Conservation (phyloP, 2,888 invertebrate species). For the Pterostichus madidus region DNA sequence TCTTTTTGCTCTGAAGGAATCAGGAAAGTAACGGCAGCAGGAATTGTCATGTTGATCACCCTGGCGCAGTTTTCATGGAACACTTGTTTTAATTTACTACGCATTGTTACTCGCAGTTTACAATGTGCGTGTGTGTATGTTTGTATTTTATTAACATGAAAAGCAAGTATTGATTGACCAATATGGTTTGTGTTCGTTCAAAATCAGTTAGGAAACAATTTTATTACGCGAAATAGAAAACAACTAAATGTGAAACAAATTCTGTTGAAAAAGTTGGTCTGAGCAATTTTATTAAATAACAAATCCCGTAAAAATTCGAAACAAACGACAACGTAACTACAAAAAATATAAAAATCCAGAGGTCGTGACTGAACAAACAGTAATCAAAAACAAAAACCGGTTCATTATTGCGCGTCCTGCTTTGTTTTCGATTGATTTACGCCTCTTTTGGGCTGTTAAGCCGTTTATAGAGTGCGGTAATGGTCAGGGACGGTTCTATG, state of each 20-base stretch:
- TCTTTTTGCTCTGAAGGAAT: no score
- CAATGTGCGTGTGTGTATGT: no score
- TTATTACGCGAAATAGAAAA: no score
- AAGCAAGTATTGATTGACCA: no score
- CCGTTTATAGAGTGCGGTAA: constrained; percentile 22
- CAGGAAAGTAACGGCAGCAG: no score
- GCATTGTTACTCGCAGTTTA: no score
- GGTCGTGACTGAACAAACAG: constrained; percentile 35
- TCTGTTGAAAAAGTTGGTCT: not conserved
- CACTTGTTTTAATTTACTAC: no score
- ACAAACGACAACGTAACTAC: constrained; percentile 6
- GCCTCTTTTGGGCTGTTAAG: constrained; percentile 26
- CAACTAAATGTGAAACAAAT: not conserved
- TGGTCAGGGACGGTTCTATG: not conserved
- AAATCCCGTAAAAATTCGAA: constrained; percentile 2
- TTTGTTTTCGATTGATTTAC: constrained; percentile 43
- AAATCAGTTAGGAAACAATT: no score
- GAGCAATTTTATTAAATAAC: constrained; percentile 4
- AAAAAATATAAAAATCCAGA: constrained; percentile 14
- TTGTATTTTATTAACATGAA: no score
- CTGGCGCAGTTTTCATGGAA: no score
- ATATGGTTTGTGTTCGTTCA: no score
- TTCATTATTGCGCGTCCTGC: constrained; percentile 28
- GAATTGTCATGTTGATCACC: no score
- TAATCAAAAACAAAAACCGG: constrained; percentile 21